These are phyloP conservation scores for Diarsia dahlii DNA, from an alignment of 2,888 invertebrate genomes.

Conservation along the genomic window DNA sequence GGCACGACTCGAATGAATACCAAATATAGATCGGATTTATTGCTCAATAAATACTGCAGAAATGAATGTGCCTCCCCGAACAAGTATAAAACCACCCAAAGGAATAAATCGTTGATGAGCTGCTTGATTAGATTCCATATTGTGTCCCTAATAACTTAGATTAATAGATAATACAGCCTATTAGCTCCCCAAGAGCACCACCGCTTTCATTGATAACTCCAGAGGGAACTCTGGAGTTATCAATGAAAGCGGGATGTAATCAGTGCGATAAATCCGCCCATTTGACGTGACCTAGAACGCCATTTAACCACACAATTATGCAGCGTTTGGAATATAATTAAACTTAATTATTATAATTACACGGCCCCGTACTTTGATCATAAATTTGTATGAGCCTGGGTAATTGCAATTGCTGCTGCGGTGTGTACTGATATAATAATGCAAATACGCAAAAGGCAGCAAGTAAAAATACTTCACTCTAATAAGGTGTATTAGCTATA, in stretches of 20 bases:
- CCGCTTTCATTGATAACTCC: too few relatives aligned
- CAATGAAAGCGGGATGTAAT: conserved; percentile 35
- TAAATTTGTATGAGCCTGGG: conserved; percentile 35
- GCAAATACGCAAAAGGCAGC: conserved; percentile 18
- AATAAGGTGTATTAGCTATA: conserved; percentile 3
- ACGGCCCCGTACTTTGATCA: conserved; percentile 16
- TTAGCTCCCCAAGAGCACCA: conserved; percentile 18
- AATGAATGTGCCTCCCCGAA: background rate
- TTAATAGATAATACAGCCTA: conserved; percentile 38
- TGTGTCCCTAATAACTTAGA: conserved; percentile 42
- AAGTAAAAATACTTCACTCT: conserved; percentile 17
- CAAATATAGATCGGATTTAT: background rate
- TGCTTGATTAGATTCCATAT: conserved; percentile 20
- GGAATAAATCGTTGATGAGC: conserved; percentile 25
- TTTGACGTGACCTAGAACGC: conserved; percentile 21
- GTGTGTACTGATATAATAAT: conserved; percentile 19
- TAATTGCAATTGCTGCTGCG: conserved; percentile 23
- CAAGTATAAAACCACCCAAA: background rate
- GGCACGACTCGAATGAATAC: background rate
- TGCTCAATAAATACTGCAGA: background rate
- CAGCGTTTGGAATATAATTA: conserved; percentile 49
- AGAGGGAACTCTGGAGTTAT: conserved; percentile 34
- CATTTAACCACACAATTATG: conserved; percentile 30
- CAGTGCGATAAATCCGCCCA: conserved; percentile 30
- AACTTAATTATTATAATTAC: conserved; percentile 49